These are phyloP conservation scores for Folsomia candida DNA, from an alignment of 2,888 invertebrate genomes.

Conservation along the genomic window DNA sequence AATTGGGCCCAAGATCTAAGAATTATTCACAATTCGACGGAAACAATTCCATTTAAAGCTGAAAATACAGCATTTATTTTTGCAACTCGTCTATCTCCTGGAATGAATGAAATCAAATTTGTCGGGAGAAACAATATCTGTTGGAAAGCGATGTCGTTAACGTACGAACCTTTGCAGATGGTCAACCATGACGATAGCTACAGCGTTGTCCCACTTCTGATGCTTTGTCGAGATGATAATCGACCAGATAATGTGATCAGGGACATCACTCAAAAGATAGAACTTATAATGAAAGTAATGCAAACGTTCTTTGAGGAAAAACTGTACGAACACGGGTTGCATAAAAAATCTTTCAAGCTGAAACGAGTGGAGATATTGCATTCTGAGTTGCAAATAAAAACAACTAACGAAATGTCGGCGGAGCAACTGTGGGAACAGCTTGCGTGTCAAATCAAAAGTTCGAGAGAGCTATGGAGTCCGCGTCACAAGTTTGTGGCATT, in stretches of 20 bases:
- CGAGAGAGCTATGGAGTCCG: conserved; percentile 63
- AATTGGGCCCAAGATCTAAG: background rate
- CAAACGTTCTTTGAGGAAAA: conserved; percentile 87
- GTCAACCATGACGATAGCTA: background rate
- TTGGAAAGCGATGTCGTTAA: background rate
- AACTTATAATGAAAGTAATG: conserved; percentile 72
- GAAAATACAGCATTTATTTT: background rate
- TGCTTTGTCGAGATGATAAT: background rate
- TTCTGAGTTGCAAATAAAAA: conserved; percentile 51
- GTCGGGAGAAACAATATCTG: background rate
- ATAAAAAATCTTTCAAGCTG: conserved; percentile 76
- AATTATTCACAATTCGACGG: background rate
- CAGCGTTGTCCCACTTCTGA: background rate
- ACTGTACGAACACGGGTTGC: conserved; percentile 72
- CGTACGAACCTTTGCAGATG: background rate
- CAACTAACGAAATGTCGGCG: conserved; percentile 63
- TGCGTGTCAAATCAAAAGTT: conserved; percentile 75
- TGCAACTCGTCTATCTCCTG: background rate
- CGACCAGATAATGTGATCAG: background rate
- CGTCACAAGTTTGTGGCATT: conserved; percentile 85
- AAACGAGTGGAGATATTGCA: conserved; percentile 56
- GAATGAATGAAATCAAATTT: background rate
- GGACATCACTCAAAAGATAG: conserved; percentile 60
- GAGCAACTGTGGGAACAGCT: conserved; percentile 82
- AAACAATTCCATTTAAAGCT: background rate